phyloP scores from a whole-genome alignment of 2,888 invertebrate genomes.

The Syrista parreyssii region DNA sequence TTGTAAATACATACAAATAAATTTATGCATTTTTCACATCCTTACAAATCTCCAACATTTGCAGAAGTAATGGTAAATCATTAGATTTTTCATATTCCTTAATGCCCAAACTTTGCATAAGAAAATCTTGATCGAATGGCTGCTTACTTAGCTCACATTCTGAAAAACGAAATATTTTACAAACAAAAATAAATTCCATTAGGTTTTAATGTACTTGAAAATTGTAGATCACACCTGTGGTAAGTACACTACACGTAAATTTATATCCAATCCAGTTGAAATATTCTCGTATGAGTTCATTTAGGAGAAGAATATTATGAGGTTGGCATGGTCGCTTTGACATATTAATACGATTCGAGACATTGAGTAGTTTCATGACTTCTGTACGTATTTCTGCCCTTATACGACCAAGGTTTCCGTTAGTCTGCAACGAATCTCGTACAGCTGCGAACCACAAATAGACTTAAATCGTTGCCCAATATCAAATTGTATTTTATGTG shows the following conservation, averaged over 20 bases:
- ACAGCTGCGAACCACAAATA: conserved; percentile 45
- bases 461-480: not conserved
- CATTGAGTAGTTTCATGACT: conserved; percentile 57
- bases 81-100: conserved; percentile 69
- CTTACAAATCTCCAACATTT: conserved; percentile 70
- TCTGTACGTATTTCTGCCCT: conserved; percentile 61
- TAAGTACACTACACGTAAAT: conserved; percentile 72
- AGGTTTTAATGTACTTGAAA: not conserved
- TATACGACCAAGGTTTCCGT: conserved; percentile 56
- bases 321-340: conserved; percentile 48
- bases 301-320: conserved; percentile 68
- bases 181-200: not conserved
- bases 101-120: conserved; percentile 65
- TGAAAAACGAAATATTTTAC: conserved; percentile 32
- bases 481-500: not conserved
- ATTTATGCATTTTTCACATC: conserved; percentile 33
- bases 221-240: conserved; percentile 61
- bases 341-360: conserved; percentile 34
- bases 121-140: conserved; percentile 51
- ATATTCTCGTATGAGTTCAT: conserved; percentile 77
- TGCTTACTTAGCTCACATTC: conserved; percentile 58
- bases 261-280: conserved; percentile 78
- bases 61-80: conserved; percentile 68
- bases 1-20: not conserved
- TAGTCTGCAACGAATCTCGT: conserved; percentile 55